These are phyloP conservation scores for Heliothis subflexa DNA, from an alignment of 1,140 invertebrate species.

Conservation along the genomic window DNA sequence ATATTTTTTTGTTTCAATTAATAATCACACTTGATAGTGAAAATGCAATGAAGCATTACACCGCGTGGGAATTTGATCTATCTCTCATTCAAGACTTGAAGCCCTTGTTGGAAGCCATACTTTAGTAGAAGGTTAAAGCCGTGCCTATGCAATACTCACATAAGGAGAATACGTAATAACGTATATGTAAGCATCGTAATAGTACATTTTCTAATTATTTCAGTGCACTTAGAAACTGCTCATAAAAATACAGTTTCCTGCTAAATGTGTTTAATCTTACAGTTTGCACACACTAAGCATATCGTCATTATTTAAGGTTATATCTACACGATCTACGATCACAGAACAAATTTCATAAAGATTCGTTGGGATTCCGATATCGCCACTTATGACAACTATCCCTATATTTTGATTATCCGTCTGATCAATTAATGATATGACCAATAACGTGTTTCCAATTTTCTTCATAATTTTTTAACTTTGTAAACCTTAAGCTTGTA, in stretches of 20 bases:
- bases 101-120: conserved; percentile 10
- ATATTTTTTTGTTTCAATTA: not conserved
- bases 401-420: not conserved
- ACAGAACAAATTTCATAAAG: not conserved
- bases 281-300: conserved; percentile 3
- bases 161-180: not conserved
- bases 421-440: too few relatives aligned
- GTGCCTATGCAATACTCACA: not conserved
- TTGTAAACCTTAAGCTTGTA: too few relatives aligned
- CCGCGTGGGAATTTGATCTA: conserved; percentile 5
- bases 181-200: not conserved
- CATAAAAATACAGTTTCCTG: conserved; percentile 30
- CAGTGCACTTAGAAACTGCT: conserved; percentile 7
- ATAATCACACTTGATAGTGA: not conserved
- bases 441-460: too few relatives aligned
- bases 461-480: too few relatives aligned
- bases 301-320: not conserved
- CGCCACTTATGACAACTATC: too few relatives aligned
- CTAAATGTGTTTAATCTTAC: conserved; percentile 14
- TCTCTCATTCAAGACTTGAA: conserved; percentile 18
- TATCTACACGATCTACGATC: too few relatives aligned
- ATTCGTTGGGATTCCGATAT: too few relatives aligned
- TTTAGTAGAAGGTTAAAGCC: not conserved
- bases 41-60: conserved; percentile 3
- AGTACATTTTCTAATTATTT: conserved; percentile 19